Base-by-base conservation (phyloP, 2,888 invertebrate species). In the Polydrusus pterygomalis region DNA sequence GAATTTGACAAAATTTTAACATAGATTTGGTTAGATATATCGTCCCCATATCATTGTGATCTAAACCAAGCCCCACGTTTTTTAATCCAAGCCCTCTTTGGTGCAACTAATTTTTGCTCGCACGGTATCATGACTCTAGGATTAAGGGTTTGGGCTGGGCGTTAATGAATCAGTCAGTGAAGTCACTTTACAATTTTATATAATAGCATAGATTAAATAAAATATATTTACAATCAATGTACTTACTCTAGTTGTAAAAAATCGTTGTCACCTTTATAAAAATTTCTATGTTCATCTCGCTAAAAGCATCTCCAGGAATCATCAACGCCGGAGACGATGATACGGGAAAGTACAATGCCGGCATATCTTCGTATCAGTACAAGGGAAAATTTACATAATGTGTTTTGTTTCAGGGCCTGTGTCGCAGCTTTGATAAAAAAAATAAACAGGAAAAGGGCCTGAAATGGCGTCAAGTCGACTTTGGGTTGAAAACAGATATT, bases 281-380 rank as follows among this genome's bases (percentile, higher is more conserved):
- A 72, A 18, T 72, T 72, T 72, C 72, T 65, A 45, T 72, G 72
- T 45, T 72, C 72, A 72, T 72, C 65, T 65, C 47, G 30, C 72
- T 65, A 65, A 72, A 65, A 64, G 72, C 72, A 65, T 65, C 56
- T 17, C 58, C 51, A 56, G 64, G 72, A 63, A 56, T 45, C 49
- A 72, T 70, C 60, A 70, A 70, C 38, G 58, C 58, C 25, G 58
- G 17, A 10, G 58, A 60, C 58, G 58, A 60, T 60, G 58, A 70
- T 60, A 58, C 72, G 65, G n/a, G 58, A 72, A 72, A 72, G 65
- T 65, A 15, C 43, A 65, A 65, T 25, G 65, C 47, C 15, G 65
- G 72, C 64, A 56, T 72, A 72, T 72, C 72, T 72, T 72, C 63
- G 65, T 72, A 65, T 58, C 49, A 65, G 65, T 65, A 65, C 65